phyloP scores from a whole-genome alignment of 2,113 vertebrate genomes.

The Thryonomys swinderianus region DNA sequence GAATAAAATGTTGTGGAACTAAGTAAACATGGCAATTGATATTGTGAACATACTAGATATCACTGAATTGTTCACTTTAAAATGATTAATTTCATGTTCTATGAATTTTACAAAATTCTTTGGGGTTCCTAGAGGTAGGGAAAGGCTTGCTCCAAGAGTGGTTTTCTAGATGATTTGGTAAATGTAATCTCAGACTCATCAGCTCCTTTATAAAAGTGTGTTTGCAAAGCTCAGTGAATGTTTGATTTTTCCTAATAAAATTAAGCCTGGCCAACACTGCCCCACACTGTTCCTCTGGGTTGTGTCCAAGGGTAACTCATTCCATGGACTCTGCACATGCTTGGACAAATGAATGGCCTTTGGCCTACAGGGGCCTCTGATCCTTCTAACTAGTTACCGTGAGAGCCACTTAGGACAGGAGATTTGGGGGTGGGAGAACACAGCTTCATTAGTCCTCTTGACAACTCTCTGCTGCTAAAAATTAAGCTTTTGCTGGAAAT shows the following conservation, averaged over 20 bases:
- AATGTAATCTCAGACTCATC: slow-evolving; percentile 35
- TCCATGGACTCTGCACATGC: not conserved
- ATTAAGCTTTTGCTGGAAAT: slow-evolving; percentile 45
- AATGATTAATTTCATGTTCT: not conserved
- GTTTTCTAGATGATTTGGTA: not conserved
- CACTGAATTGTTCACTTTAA: not conserved
- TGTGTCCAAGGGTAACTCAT: slow-evolving; percentile 8
- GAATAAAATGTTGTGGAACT: not conserved
- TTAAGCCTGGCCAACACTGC: not conserved
- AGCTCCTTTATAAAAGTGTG: not conserved
- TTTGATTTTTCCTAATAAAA: slow-evolving; percentile 32
- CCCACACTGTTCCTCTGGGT: not conserved
- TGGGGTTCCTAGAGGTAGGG: not conserved
- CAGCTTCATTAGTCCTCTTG: not conserved
- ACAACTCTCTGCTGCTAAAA: slow-evolving; percentile 38
- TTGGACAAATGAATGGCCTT: slow-evolving; percentile 7
- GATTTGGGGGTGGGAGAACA: not conserved
- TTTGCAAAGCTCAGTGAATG: slow-evolving; percentile 23
- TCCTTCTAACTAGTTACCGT: not conserved
- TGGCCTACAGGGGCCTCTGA: not conserved
- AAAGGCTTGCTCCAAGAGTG: not conserved
- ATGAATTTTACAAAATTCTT: not conserved
- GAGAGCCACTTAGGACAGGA: not conserved
- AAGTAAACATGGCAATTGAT: not conserved
- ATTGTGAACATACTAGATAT: not conserved